phyloP scores from a whole-genome alignment of 2,888 invertebrate genomes.

The Meteorus colon region DNA sequence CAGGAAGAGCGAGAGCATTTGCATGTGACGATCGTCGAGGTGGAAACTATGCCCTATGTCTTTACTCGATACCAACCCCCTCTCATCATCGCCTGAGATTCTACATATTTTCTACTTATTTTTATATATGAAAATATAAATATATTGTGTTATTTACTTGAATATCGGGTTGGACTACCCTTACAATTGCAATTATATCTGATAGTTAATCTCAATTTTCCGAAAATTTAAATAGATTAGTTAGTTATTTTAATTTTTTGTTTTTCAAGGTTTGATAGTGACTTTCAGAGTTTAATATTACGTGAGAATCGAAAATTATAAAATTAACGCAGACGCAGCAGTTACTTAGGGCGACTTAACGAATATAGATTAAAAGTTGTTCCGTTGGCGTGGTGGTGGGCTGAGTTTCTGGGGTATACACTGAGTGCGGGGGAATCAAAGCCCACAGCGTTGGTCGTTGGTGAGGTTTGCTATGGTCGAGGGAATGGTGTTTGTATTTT shows the following conservation, averaged over 20 bases:
- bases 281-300: constrained; percentile 23
- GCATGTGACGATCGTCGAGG: constrained; percentile 70
- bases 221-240: not conserved
- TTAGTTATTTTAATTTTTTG: not conserved
- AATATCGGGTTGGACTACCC: not conserved
- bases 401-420: constrained; percentile 42
- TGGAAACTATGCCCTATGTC: constrained; percentile 58
- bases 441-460: constrained; percentile 44
- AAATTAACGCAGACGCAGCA: constrained; percentile 65
- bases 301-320: constrained; percentile 56
- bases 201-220: not conserved
- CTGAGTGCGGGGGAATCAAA: constrained; percentile 47
- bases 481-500: constrained; percentile 72
- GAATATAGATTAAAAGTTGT: constrained; percentile 73
- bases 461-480: constrained; percentile 51
- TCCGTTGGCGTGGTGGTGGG: constrained; percentile 52
- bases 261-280: not conserved
- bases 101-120: not conserved
- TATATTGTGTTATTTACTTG: not conserved
- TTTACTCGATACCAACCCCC: constrained; percentile 23
- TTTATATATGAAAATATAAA: not conserved
- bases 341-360: constrained; percentile 70
- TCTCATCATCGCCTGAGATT: constrained; percentile 18
- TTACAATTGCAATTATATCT: not conserved
- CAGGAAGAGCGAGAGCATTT: constrained; percentile 67